Conservation (phyloP, 1,140 invertebrate species). For the Proales similis region DNA sequence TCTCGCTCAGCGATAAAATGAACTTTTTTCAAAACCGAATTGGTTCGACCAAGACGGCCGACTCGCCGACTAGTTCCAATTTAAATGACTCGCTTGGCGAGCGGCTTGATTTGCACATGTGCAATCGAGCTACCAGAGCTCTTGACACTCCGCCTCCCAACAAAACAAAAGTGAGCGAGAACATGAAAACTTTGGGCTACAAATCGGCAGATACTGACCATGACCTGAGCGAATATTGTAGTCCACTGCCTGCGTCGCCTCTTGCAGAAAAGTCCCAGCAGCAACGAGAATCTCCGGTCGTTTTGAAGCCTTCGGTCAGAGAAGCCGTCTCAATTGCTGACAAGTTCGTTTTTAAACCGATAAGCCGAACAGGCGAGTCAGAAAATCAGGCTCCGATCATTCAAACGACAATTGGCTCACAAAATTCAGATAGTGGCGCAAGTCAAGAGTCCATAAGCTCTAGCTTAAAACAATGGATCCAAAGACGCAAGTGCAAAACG, state of each 20-base stretch:
- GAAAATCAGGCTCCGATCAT: no score
- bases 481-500: background rate
- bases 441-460: no score
- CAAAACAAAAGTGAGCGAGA: background rate
- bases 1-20: constrained; percentile 2
- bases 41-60: background rate
- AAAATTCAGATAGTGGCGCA: no score
- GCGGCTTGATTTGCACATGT: constrained; percentile 25
- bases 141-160: constrained; percentile 33
- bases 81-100: background rate
- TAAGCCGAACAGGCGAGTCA: no score
- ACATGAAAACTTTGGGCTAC: background rate
- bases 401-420: no score
- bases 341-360: no score
- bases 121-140: constrained; percentile 1
- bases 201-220: background rate
- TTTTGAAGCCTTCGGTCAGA: no score
- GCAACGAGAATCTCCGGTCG: no score
- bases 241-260: no score
- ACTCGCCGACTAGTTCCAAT: background rate
- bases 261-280: no score
- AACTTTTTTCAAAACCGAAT: constrained; percentile 33
- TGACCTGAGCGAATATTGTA: no score
- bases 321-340: no score
- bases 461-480: constrained; percentile 1